Conservation (phyloP, 2,888 invertebrate species). For the Trichopria drosophilae region DNA sequence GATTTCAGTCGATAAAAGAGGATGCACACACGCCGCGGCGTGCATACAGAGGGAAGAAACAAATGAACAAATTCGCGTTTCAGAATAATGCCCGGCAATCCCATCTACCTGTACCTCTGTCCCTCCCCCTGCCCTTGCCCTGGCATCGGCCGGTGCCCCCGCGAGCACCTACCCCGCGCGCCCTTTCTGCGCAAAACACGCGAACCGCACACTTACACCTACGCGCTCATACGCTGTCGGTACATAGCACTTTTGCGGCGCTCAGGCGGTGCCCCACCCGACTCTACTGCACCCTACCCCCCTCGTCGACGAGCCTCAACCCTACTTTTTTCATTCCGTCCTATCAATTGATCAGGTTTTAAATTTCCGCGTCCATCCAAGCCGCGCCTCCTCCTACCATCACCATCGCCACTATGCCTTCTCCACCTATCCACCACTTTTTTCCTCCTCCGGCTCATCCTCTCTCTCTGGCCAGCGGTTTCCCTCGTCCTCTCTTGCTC, state of each 20-base stretch:
- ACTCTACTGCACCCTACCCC: slow-evolving; percentile 38
- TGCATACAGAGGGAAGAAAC: slow-evolving; percentile 58
- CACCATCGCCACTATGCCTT: slow-evolving; percentile 33
- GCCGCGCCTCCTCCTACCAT: slow-evolving; percentile 53
- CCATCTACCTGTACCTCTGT: slow-evolving; percentile 51
- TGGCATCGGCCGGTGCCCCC: slow-evolving; percentile 32
- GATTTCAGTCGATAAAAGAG: slow-evolving; percentile 59
- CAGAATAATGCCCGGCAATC: slow-evolving; percentile 59
- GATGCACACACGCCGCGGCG: slow-evolving; percentile 56
- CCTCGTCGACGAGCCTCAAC: slow-evolving; percentile 49
- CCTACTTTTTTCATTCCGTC: slow-evolving; percentile 60
- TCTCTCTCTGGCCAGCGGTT: slow-evolving; percentile 8
- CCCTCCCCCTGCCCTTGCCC: slow-evolving; percentile 34
- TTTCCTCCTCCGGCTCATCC: slow-evolving; percentile 35
- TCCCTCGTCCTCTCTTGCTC: slow-evolving; percentile 14
- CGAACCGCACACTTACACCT: slow-evolving; percentile 37
- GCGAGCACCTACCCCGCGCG: slow-evolving; percentile 30
- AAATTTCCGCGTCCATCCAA: slow-evolving; percentile 60
- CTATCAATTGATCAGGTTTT: slow-evolving; percentile 60
- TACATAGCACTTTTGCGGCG: slow-evolving; percentile 44
- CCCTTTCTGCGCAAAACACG: slow-evolving; percentile 36
- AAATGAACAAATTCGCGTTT: slow-evolving; percentile 60
- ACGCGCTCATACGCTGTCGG: slow-evolving; percentile 40
- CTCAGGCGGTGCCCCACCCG: slow-evolving; percentile 42
- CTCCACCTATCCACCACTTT: slow-evolving; percentile 26